phyloP scores from a whole-genome alignment of 2,888 invertebrate genomes.

The Andrena camellia region DNA sequence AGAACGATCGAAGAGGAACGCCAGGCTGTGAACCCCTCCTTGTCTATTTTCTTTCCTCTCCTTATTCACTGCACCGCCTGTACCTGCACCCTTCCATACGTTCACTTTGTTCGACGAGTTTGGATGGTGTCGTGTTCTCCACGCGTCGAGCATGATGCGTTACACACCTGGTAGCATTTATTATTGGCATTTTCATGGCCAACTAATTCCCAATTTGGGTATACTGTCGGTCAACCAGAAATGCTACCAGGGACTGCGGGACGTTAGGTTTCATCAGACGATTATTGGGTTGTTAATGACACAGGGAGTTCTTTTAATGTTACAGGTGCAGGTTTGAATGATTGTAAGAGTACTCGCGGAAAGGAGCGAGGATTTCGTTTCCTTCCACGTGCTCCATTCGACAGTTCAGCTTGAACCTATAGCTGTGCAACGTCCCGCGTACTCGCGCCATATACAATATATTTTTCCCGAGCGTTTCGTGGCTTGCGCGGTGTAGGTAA shows the following conservation, averaged over 20 bases:
- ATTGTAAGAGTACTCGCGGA: not conserved
- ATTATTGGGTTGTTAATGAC: not conserved
- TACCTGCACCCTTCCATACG: not conserved
- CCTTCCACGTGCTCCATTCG: not conserved
- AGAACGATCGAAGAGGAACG: conserved; percentile 25
- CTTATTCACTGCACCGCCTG: not conserved
- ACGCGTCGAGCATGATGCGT: not conserved
- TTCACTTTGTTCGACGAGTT: not conserved
- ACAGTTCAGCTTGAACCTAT: not conserved
- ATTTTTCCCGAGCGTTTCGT: not conserved
- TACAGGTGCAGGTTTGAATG: not conserved
- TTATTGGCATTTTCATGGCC: no score
- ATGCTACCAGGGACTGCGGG: no score
- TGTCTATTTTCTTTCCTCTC: not conserved
- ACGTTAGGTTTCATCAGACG: not conserved
- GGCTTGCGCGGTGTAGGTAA: conserved; percentile 4
- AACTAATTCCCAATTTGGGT: no score
- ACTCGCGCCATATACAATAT: not conserved
- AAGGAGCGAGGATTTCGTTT: not conserved
- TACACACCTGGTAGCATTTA: not conserved
- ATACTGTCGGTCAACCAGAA: no score
- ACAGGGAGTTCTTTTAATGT: not conserved
- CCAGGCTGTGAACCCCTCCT: conserved; percentile 45
- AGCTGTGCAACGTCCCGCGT: not conserved
- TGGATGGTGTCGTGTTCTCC: not conserved